phyloP scores from a whole-genome alignment of 2,113 vertebrate species.

The Stegastes partitus region DNA sequence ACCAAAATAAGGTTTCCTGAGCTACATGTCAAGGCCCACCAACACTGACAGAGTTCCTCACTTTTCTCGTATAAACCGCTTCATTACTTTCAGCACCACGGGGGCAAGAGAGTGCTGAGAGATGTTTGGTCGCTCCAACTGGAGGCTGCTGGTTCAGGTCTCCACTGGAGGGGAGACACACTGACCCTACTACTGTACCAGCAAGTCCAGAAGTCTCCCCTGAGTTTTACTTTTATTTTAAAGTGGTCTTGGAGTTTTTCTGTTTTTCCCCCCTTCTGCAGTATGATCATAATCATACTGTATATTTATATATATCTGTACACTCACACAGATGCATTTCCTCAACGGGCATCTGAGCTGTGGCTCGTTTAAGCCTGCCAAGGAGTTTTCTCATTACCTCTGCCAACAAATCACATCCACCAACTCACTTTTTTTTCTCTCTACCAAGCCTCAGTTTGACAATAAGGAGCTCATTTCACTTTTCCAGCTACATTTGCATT shows the following conservation, averaged over 20 bases:
- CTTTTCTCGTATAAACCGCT: constrained; percentile 43
- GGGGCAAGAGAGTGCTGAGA: constrained; percentile 58
- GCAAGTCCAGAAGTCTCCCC: constrained; percentile 7
- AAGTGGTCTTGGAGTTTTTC: constrained; percentile 1
- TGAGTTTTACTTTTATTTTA: constrained; percentile 5
- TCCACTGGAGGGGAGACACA: not conserved
- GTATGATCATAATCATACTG: constrained; percentile 8
- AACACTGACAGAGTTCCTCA: constrained; percentile 30
- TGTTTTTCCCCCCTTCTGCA: not conserved
- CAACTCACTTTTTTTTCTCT: not conserved
- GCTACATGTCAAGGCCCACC: constrained; percentile 44
- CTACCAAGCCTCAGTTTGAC: constrained; percentile 1
- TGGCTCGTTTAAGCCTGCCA: constrained; percentile 10
- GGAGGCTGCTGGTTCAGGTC: constrained; percentile 43
- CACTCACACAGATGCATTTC: constrained; percentile 23
- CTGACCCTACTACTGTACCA: not conserved
- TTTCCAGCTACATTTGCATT: constrained; percentile 16
- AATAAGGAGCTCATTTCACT: constrained; percentile 11
- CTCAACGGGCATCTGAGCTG: constrained; percentile 30
- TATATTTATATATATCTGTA: not conserved
- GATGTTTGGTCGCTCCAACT: constrained; percentile 49
- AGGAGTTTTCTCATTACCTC: constrained; percentile 27
- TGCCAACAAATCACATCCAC: constrained; percentile 41
- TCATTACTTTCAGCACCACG: constrained; percentile 43
- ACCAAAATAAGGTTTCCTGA: constrained; percentile 35